Percentiles rank a stretch among this genome's conserved stretches.
Conservation (phyloP, 2,113 vertebrate species). For the Fregetta grallaria region DNA sequence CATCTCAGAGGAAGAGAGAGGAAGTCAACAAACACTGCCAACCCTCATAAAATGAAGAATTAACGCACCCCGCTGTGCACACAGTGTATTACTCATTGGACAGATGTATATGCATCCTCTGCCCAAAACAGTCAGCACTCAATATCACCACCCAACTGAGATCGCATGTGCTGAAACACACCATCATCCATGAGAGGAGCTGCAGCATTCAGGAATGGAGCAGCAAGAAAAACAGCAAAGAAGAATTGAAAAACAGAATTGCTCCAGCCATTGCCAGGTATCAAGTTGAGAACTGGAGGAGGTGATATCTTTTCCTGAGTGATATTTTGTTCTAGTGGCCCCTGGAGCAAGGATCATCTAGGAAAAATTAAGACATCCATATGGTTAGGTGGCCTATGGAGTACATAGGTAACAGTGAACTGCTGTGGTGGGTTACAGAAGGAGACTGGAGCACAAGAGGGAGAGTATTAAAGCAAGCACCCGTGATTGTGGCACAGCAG, state of each 20-base stretch:
- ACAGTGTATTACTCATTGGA: neutral
- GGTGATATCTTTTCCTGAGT: neutral
- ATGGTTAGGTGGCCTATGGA: neutral
- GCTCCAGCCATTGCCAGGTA: neutral
- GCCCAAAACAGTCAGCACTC: neutral
- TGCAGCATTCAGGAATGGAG: fast-evolving
- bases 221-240: neutral
- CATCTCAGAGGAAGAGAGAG: slow-evolving; percentile 23
- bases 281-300: neutral
- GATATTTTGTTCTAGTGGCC: neutral
- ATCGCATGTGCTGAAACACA: fast-evolving
- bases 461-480: neutral
- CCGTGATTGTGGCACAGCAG: neutral
- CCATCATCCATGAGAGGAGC: neutral
- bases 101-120: neutral
- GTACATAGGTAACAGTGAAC: neutral
- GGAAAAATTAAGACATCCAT: neutral
- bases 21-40: slow-evolving; percentile 25
- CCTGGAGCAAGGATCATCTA: neutral
- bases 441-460: neutral
- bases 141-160: neutral
- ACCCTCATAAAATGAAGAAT: neutral
- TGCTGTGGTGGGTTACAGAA: neutral
- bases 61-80: neutral
- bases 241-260: neutral